Evolutionary conservation across 2,888 invertebrate genomes (phyloP), one percentile per base, ranked within the genome.

Genomic region (Athrips mouffetella): DNA sequence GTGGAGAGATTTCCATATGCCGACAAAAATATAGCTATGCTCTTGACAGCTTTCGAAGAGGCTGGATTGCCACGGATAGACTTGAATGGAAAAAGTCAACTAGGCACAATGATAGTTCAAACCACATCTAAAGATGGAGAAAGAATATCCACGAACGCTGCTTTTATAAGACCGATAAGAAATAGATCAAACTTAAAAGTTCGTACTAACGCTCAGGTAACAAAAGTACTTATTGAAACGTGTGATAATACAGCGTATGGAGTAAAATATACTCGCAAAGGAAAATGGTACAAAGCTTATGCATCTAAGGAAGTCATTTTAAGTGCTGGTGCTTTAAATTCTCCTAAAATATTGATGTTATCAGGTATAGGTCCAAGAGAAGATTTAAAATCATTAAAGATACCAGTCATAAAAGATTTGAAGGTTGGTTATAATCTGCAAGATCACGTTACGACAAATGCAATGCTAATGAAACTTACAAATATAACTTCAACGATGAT

Each of bases 371-470:
- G 92, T 8, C 91, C 91, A 0, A 70, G 70, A 47, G 59, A 80
- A n/a, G 82, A 90, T 44, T 65, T 92, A 1, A 49, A 77, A 48
- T 46, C 65, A 8, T 58, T 89, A 11, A 76, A 84, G 3, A 91
- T 91, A 48, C 69, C 76, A 33, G 81, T 92, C 0, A 70, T 92
- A 0, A 83, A 90, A 54, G 85, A 94, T 72, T 77, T 93, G 29
- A 90, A 91, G 18, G 94, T 94, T 0, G 94, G 94, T 0, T 80
- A 87, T 57, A 94, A 94, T 69, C 76, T 94, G n/a, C 94, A 94
- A 60, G 92, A 94, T 65, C 94, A 94, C 65, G 85, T 91, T 1
- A 91, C 80, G 57, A 91, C 66, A 30, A 73, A 80, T 53, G 82
- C 80, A 15, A 84, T 91, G 50, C 63, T 91, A 1, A 86, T 91